Evolutionary conservation across 2,797 vertebrate genomes (phyloP).

Genomic region (Oryzias sinensis): DNA sequence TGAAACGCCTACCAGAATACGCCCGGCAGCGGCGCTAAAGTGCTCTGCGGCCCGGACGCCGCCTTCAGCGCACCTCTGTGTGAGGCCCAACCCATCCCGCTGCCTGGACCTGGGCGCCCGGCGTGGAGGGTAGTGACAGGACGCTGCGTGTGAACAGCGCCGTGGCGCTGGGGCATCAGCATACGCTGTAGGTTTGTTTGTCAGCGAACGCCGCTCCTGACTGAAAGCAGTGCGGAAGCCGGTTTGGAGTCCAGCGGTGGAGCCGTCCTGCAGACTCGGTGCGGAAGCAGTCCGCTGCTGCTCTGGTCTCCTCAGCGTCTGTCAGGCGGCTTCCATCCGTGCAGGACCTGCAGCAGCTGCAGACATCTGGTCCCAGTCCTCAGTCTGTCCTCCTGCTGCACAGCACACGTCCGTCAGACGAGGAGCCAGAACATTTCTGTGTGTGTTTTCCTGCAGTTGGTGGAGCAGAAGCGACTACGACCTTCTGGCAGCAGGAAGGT

Average conservation of each 20-base stretch:
- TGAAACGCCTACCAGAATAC: slow-evolving; percentile 88
- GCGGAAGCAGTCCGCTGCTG: too few species aligned
- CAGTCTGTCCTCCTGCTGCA: too few species aligned
- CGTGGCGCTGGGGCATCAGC: slow-evolving; percentile 85
- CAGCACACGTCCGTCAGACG: too few species aligned
- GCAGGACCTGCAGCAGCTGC: too few species aligned
- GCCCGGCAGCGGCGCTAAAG: too few species aligned
- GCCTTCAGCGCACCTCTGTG: neutral
- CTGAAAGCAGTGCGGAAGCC: too few species aligned
- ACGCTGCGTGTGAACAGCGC: slow-evolving; percentile 87
- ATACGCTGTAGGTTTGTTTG: slow-evolving; percentile 72
- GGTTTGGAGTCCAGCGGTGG: too few species aligned
- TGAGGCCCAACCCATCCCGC: slow-evolving; percentile 80
- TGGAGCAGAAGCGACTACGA: slow-evolving; percentile 84
- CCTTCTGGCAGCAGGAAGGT: slow-evolving; percentile 87
- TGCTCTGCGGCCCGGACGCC: neutral
- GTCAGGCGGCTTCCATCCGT: too few species aligned
- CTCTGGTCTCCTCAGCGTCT: too few species aligned
- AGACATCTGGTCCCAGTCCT: too few species aligned
- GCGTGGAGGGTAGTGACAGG: slow-evolving; percentile 86
- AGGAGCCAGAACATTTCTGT: neutral
- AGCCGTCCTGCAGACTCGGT: too few species aligned
- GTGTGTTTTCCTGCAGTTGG: slow-evolving; percentile 73
- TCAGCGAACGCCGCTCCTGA: too few species aligned
- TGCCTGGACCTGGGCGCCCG: slow-evolving; percentile 86